Evolutionary conservation across 2,888 invertebrate species (phyloP).

Genomic region (Heliconius sara): DNA sequence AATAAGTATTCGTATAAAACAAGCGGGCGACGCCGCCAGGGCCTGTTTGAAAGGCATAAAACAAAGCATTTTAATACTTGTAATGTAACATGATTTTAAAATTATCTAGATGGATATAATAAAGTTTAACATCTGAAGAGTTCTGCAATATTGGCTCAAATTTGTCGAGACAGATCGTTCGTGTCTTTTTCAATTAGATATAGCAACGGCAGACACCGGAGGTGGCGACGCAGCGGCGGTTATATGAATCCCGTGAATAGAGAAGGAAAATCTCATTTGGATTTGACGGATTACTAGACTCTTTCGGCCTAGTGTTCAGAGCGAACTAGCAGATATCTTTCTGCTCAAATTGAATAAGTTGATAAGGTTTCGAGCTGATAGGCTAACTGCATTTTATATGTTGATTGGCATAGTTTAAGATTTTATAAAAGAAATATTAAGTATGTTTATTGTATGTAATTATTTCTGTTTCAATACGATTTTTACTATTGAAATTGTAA

Average conservation of each 20-base stretch:
- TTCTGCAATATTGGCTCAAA: conserved; percentile 29
- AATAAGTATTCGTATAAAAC: too few species aligned
- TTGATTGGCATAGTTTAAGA: not conserved
- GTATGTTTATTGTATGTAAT: not conserved
- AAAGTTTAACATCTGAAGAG: conserved; percentile 14
- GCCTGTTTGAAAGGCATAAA: too few species aligned
- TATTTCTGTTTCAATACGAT: too few species aligned
- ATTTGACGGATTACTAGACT: conserved; percentile 81
- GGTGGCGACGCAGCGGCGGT: conserved; percentile 52
- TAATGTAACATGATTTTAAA: not conserved
- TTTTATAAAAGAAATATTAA: not conserved
- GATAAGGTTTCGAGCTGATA: conserved; percentile 58
- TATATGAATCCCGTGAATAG: conserved; percentile 70
- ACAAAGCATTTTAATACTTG: not conserved
- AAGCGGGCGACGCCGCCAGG: too few species aligned
- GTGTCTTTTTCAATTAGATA: conserved; percentile 45
- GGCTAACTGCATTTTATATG: conserved; percentile 56
- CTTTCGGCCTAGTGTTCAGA: conserved; percentile 73
- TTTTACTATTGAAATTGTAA: too few species aligned
- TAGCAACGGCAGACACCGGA: conserved; percentile 58
- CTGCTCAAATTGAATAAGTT: conserved; percentile 73
- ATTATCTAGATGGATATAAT: not conserved
- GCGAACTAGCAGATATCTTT: conserved; percentile 59
- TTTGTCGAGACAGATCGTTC: conserved; percentile 30
- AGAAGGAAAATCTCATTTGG: conserved; percentile 84